Conservation (phyloP, 2,888 invertebrate species). For the Synergus itoensis region DNA sequence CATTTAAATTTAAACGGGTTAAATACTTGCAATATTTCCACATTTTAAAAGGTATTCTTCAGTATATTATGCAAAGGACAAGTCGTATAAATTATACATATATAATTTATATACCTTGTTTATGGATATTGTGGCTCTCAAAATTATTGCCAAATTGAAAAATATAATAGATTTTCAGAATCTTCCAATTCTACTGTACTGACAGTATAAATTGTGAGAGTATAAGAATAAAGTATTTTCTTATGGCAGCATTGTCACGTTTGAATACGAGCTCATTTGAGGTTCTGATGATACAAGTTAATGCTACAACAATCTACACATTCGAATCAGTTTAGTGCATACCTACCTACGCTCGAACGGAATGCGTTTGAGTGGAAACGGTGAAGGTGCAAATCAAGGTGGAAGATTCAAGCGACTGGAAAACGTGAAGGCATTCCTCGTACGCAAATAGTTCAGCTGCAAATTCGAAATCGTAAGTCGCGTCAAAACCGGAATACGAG, state of each 20-base stretch:
- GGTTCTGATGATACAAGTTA: background rate
- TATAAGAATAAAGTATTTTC: no score
- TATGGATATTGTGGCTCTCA: no score
- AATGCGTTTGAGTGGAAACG: background rate
- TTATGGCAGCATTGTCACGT: background rate
- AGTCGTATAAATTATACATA: background rate
- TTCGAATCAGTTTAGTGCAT: background rate
- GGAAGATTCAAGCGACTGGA: constrained; percentile 24
- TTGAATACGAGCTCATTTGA: background rate
- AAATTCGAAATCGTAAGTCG: constrained; percentile 19
- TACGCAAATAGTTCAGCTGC: constrained; percentile 1
- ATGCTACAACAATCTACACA: background rate
- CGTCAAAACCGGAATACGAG: background rate
- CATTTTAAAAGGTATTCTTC: background rate
- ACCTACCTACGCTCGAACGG: background rate
- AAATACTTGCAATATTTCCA: no score
- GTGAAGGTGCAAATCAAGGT: constrained; percentile 30
- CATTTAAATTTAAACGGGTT: no score
- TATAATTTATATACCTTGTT: no score
- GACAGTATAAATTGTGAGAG: no score
- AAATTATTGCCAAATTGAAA: no score
- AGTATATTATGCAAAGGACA: background rate
- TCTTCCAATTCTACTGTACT: no score
- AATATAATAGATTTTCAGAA: no score
- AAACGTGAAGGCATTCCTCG: constrained; percentile 21